Evolutionary conservation across 2,113 vertebrate species (phyloP).

Genomic region (Dicrurus megarhynchus): DNA sequence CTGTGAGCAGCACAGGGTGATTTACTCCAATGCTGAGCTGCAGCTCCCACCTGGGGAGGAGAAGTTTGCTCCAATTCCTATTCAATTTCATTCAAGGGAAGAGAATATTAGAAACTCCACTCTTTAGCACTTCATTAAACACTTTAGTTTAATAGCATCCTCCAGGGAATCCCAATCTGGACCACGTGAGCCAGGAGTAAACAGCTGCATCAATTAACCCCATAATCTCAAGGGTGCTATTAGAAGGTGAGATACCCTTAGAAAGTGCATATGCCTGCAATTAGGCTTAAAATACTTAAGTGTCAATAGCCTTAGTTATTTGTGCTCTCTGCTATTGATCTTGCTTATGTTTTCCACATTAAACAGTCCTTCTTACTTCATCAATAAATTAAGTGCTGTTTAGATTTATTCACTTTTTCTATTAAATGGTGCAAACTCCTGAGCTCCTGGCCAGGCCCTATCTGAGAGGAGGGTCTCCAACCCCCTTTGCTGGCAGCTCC

Average conservation of each 20-base stretch:
- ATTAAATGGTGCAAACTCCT: not conserved
- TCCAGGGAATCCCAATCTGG: conserved; percentile 79
- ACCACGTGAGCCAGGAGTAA: conserved; percentile 84
- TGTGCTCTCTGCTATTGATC: conserved; percentile 68
- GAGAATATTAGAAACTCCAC: conserved; percentile 64
- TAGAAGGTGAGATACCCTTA: conserved; percentile 83
- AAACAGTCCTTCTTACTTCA: conserved; percentile 51
- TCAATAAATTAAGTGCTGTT: conserved; percentile 57
- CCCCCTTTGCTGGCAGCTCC: not conserved
- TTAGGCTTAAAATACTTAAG: conserved; percentile 77
- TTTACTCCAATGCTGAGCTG: not conserved
- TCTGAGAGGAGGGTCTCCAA: not conserved
- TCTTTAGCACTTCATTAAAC: conserved; percentile 92
- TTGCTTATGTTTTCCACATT: conserved; percentile 60
- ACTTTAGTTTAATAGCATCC: conserved; percentile 85
- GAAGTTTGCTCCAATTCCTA: conserved; percentile 1
- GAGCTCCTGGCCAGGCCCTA: not conserved
- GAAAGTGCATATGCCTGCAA: conserved; percentile 84
- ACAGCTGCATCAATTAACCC: conserved; percentile 94
- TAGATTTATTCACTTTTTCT: conserved; percentile 65
- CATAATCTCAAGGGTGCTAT: conserved; percentile 80
- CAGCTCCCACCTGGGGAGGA: not conserved
- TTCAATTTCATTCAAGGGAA: not conserved
- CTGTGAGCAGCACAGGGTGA: not conserved
- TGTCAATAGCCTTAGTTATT: conserved; percentile 80